Evolutionary conservation across 2,888 invertebrate genomes (phyloP), one percentile per base, ranked within the genome.

Genomic region (Xestia xanthographa): DNA sequence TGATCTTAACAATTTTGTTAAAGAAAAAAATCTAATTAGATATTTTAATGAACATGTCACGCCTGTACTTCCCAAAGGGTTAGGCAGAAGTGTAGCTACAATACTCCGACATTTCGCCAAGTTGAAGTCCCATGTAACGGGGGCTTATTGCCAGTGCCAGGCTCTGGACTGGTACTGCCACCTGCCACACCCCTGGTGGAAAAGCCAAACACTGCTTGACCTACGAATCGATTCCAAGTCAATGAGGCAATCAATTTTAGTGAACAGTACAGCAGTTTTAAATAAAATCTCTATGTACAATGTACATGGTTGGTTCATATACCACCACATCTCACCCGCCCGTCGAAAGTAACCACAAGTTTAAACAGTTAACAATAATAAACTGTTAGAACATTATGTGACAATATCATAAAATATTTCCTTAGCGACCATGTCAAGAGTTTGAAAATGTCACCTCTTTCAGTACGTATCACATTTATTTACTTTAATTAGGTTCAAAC

Each of bases 351-450:
- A 75, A 85, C 63, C 48, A 65, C 62, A 78, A 82, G 70, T 79
- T 60, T 80, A 69, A 94, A 95, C 94, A 95, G 94, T 94, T 90
- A 95, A 95, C 95, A 95, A 94, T 94, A 94, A 95, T 94, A 94
- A 94, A 94, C 93, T 93, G 94, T 94, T 58, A 34, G 72, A 78
- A 77, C 72, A 77, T 77, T 34, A 56, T 91, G 83, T 75, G 80
- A 78, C 74, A 93, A 92, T 89, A 93, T 91, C 88, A 90, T 91
- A 94, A 95, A 94, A 94, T 91, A 92, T 91, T 56, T 66, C 91
- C 91, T 94, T 90, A 92, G 92, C 93, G 91, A 91, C 91, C 86
- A 87, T 95, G 95, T 95, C 95, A 94, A 95, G 92, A 94, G 92
- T 94, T 94, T 90, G 95, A 95, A 95, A 95, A 92, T 90, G 77